Evolutionary conservation across 30 jellyfish, hydroid and myxozoan species (phyloP).

Genomic region (Catostylus mosaicus): DNA sequence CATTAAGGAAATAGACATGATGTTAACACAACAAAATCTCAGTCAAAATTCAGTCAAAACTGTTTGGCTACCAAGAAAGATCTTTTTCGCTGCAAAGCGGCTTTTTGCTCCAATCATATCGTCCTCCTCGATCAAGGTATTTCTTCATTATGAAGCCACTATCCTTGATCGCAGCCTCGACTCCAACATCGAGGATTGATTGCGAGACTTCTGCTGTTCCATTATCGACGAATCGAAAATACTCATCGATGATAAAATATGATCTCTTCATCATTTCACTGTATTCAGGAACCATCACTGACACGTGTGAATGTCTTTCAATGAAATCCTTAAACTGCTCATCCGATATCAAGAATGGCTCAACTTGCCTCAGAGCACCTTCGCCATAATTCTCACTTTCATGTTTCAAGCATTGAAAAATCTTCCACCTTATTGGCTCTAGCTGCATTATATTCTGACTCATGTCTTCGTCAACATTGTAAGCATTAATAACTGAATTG

Average conservation of each 20-base stretch:
- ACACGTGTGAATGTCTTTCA: slow-evolving; percentile 63
- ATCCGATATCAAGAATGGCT: slow-evolving; percentile 55
- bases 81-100: slow-evolving; percentile 35
- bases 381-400: slow-evolving; percentile 78
- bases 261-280: slow-evolving; percentile 73
- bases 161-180: slow-evolving; percentile 68
- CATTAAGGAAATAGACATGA: no score
- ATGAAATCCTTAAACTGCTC: slow-evolving; percentile 58
- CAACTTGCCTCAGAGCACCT: slow-evolving; percentile 66
- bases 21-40: no score
- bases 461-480: slow-evolving; percentile 73
- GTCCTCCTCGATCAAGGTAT: slow-evolving; percentile 61
- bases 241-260: slow-evolving; percentile 64
- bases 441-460: slow-evolving; percentile 39
- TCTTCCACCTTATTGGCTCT: slow-evolving; percentile 75
- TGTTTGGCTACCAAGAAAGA: slow-evolving; percentile 64
- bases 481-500: slow-evolving; percentile 70
- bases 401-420: slow-evolving; percentile 63
- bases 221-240: slow-evolving; percentile 75
- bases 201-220: slow-evolving; percentile 61
- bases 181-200: slow-evolving; percentile 80
- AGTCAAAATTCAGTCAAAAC: no score
- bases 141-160: slow-evolving; percentile 63
- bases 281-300: slow-evolving; percentile 74
- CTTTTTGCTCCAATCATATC: slow-evolving; percentile 69